A percentile compares a stretch with the other conserved stretches of the same genome.
phyloP scores from a whole-genome alignment of 53 echinoderm and acorn worm genomes.

The Echinometra lucunter region DNA sequence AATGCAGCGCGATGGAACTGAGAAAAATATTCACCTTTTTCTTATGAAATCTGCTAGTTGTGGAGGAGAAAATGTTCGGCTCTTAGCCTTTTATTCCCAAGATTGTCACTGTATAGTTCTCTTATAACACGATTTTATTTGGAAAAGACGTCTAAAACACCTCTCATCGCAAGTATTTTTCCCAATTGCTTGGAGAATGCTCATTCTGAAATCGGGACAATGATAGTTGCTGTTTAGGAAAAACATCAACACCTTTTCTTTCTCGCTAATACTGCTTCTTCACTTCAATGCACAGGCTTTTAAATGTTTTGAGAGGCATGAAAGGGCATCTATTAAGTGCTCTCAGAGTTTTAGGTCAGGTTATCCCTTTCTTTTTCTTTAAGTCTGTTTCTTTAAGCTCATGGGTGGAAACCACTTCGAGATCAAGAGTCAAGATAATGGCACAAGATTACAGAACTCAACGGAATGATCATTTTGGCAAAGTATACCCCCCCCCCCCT shows the following conservation, averaged over 20 bases:
- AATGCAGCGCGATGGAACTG: neutral
- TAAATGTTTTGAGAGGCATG: neutral
- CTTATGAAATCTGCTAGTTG: neutral
- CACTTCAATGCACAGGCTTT: neutral
- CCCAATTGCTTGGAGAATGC: neutral
- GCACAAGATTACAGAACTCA: neutral
- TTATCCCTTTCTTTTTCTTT: neutral
- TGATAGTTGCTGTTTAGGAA: neutral
- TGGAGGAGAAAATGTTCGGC: neutral
- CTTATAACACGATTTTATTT: neutral
- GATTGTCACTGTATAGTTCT: neutral
- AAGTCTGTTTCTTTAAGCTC: neutral
- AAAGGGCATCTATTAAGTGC: neutral
- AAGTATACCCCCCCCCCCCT: too few species aligned
- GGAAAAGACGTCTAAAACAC: neutral
- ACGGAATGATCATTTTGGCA: too few species aligned
- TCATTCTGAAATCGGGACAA: neutral
- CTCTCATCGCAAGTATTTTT: neutral
- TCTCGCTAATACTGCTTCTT: neutral
- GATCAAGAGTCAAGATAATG: constrained; percentile 5
- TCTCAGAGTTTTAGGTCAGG: neutral
- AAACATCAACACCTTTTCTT: neutral
- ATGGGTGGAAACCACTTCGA: neutral
- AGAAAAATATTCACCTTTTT: neutral
- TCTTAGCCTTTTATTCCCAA: neutral